These are phyloP conservation scores for Eucera pruinosa DNA, from an alignment of 2,888 invertebrate genomes.

Conservation along the genomic window DNA sequence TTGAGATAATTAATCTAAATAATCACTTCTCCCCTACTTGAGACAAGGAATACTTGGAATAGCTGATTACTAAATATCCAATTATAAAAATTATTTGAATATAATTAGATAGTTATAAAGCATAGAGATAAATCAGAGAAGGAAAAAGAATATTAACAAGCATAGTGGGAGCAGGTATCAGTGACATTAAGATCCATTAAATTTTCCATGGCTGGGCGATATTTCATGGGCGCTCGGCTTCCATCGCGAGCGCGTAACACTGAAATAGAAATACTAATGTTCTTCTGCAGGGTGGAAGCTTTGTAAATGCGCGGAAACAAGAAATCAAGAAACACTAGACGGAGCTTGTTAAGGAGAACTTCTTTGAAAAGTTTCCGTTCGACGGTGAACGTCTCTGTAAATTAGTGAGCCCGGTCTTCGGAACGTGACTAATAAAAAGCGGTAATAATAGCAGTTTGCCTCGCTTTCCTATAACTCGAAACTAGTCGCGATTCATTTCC, in stretches of 20 bases:
- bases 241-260: not conserved
- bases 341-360: conserved; percentile 63
- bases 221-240: not conserved
- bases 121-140: no score
- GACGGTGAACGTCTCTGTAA: conserved; percentile 55
- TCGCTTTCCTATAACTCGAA: conserved; percentile 17
- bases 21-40: no score
- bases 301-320: conserved; percentile 52
- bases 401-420: conserved; percentile 46
- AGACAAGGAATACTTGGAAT: no score
- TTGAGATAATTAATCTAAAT: no score
- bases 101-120: no score
- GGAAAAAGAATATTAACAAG: no score
- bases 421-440: conserved; percentile 62
- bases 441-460: conserved; percentile 51
- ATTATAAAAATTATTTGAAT: no score
- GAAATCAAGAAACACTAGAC: conserved; percentile 57
- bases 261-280: conserved; percentile 34
- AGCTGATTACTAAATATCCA: no score
- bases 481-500: conserved; percentile 24
- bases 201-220: not conserved
- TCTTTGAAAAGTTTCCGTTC: conserved; percentile 49
- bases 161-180: no score
- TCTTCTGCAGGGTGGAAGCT: conserved; percentile 5
- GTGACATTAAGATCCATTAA: no score